These are phyloP conservation scores for Limenitis camilla DNA, from an alignment of 2,888 invertebrate genomes.

Conservation along the genomic window DNA sequence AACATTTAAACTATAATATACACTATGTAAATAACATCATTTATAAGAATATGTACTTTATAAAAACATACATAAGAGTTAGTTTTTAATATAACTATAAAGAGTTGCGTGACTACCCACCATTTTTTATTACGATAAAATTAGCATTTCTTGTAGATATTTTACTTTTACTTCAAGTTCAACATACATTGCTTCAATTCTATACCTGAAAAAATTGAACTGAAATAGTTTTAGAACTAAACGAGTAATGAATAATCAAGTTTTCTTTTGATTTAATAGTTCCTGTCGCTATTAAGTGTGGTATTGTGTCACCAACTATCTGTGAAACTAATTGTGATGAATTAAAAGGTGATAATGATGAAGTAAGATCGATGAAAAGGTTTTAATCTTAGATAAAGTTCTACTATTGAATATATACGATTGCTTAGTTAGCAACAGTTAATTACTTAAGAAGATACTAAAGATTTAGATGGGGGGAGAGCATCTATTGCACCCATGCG, in stretches of 20 bases:
- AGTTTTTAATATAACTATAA: conserved; percentile 10
- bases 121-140: conserved; percentile 31
- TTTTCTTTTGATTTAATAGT: conserved; percentile 19
- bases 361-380: conserved; percentile 35
- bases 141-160: conserved; percentile 36
- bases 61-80: neutral
- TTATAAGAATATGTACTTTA: conserved; percentile 12
- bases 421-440: too few relatives aligned
- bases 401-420: too few relatives aligned
- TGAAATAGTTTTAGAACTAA: conserved; percentile 5
- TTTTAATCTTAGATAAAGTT: too few relatives aligned
- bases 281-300: conserved; percentile 32
- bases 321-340: conserved; percentile 51
- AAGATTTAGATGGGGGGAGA: too few relatives aligned
- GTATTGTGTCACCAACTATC: conserved; percentile 47
- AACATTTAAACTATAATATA: too few relatives aligned
- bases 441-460: too few relatives aligned
- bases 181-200: conserved; percentile 33
- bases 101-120: conserved; percentile 31
- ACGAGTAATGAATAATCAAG: conserved; percentile 20
- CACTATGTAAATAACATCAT: too few relatives aligned
- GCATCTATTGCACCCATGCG: too few relatives aligned
- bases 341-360: conserved; percentile 36
- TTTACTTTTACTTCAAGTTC: conserved; percentile 30
- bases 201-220: conserved; percentile 29